phyloP scores from a whole-genome alignment of 2,797 vertebrate genomes.

The Dromococcyx pavoninus region DNA sequence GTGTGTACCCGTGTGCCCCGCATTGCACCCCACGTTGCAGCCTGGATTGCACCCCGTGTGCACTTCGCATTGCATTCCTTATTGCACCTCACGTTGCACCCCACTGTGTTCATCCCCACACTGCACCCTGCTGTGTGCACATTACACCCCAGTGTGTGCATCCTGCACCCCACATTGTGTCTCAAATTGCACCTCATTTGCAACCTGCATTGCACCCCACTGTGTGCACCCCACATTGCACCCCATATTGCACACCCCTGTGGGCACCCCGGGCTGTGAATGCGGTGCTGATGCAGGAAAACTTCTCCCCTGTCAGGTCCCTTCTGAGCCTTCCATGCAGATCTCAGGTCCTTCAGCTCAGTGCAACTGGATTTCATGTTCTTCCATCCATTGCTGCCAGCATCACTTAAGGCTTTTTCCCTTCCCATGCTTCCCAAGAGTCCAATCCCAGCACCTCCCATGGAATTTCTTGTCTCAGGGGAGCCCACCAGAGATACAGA shows the following conservation, averaged over 20 bases:
- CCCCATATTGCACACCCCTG: not conserved
- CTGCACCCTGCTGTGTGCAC: not conserved
- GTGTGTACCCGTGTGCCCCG: too few relatives aligned
- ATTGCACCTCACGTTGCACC: too few relatives aligned
- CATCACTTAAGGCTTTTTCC: not conserved
- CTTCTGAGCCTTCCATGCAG: not conserved
- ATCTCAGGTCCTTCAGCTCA: not conserved
- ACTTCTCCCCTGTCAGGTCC: not conserved
- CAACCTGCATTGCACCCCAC: not conserved
- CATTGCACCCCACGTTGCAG: too few relatives aligned
- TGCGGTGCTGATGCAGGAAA: not conserved
- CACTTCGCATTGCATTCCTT: too few relatives aligned
- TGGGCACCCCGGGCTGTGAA: not conserved
- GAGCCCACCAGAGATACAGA: not conserved
- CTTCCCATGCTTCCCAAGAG: not conserved
- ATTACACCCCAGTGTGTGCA: not conserved
- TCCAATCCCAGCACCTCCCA: not conserved
- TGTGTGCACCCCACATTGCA: not conserved
- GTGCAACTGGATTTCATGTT: not conserved
- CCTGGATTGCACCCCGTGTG: too few relatives aligned
- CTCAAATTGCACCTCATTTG: too few relatives aligned
- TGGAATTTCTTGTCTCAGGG: not conserved
- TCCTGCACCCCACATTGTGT: too few relatives aligned
- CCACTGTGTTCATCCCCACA: not conserved
- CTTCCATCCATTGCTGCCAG: not conserved